Conservation (phyloP, 2,888 invertebrate species). For the Heliconius charithonia region DNA sequence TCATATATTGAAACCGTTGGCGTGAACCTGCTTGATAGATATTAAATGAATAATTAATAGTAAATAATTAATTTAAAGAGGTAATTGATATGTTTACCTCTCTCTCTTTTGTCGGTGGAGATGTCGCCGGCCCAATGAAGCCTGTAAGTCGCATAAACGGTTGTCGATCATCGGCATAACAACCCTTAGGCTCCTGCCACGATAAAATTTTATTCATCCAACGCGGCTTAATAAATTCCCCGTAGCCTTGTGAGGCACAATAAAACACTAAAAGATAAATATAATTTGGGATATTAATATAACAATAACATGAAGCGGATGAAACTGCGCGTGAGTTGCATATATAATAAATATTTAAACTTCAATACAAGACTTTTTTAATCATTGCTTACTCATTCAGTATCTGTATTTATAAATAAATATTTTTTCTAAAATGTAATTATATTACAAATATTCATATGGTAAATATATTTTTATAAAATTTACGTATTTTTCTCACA, state of each 20-base stretch:
- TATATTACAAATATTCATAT: too few relatives aligned
- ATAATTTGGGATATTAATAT: too few relatives aligned
- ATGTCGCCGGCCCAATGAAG: slow-evolving; percentile 61
- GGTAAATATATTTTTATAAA: too few relatives aligned
- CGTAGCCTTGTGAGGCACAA: slow-evolving; percentile 76
- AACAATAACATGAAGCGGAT: too few relatives aligned
- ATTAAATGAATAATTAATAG: neutral
- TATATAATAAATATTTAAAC: too few relatives aligned
- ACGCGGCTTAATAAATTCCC: slow-evolving; percentile 78
- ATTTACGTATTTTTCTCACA: neutral
- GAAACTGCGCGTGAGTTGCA: too few relatives aligned
- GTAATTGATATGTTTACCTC: slow-evolving; percentile 58
- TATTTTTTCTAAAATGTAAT: too few relatives aligned
- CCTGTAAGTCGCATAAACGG: slow-evolving; percentile 74
- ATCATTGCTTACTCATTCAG: too few relatives aligned
- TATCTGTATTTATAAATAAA: too few relatives aligned
- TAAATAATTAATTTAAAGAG: neutral
- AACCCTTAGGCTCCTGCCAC: slow-evolving; percentile 78
- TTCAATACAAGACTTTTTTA: too few relatives aligned
- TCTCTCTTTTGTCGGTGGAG: slow-evolving; percentile 63
- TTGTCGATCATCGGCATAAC: slow-evolving; percentile 75
- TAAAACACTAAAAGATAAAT: slow-evolving; percentile 63
- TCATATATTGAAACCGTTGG: too few relatives aligned
- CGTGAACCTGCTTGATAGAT: too few relatives aligned
- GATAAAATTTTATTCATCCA: slow-evolving; percentile 79